These are phyloP conservation scores for Morelia viridis DNA, from an alignment of 2,797 vertebrate species.

Conservation along the genomic window DNA sequence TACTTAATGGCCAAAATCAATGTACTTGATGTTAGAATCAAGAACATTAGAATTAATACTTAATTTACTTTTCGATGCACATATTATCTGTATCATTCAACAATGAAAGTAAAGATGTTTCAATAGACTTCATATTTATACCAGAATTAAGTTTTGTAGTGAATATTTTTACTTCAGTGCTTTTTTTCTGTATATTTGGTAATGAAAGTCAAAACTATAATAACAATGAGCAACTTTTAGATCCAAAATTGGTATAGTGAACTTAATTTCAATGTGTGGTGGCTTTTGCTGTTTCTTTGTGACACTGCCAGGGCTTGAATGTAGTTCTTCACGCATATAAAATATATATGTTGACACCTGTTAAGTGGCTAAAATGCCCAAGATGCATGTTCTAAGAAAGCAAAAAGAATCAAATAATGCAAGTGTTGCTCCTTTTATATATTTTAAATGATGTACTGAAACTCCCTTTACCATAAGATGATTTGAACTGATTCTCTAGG, in stretches of 20 bases:
- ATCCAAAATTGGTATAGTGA: neutral
- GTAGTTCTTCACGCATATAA: neutral
- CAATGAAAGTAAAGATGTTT: neutral
- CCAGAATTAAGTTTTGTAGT: neutral
- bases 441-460: neutral
- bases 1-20: neutral
- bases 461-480: neutral
- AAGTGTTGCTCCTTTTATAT: neutral
- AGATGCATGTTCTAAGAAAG: neutral
- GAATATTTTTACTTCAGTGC: neutral
- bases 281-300: neutral
- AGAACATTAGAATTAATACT: neutral
- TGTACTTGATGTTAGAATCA: neutral
- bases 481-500: neutral
- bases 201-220: neutral
- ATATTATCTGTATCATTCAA: neutral
- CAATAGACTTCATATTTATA: neutral
- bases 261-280: neutral
- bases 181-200: neutral
- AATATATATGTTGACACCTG: neutral
- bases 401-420: neutral
- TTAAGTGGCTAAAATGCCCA: neutral
- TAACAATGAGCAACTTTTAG: neutral
- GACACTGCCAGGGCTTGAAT: neutral
- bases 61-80: neutral